Conservation (phyloP, 1,140 invertebrate species). For the Ostrea edulis region DNA sequence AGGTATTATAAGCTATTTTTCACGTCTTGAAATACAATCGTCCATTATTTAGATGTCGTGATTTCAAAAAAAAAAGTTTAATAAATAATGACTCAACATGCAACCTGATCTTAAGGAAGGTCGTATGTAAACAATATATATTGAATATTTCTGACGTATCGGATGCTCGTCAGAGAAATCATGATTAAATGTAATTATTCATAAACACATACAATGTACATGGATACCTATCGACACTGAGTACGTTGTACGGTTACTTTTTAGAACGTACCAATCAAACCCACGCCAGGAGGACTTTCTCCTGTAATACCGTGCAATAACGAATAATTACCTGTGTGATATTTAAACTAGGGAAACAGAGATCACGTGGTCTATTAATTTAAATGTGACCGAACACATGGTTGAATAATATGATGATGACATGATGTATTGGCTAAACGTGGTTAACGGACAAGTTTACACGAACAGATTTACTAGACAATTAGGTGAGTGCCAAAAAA, state of each 20-base stretch:
- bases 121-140: too few relatives aligned
- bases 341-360: background rate
- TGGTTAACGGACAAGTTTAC: background rate
- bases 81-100: too few relatives aligned
- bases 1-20: too few relatives aligned
- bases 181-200: too few relatives aligned
- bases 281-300: too few relatives aligned
- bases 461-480: background rate
- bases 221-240: background rate
- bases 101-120: too few relatives aligned
- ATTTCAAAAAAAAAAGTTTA: too few relatives aligned
- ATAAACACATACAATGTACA: background rate
- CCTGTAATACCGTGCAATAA: too few relatives aligned
- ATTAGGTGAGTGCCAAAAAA: background rate
- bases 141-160: too few relatives aligned
- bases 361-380: background rate
- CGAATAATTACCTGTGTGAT: background rate
- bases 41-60: too few relatives aligned
- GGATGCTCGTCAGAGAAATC: too few relatives aligned
- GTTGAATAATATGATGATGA: background rate
- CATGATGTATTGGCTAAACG: conserved; percentile 21
- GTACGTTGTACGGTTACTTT: background rate
- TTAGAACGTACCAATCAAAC: background rate
- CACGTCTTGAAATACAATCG: too few relatives aligned
- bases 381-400: background rate